Evolutionary conservation across 2,797 vertebrate genomes (phyloP).

Genomic region (Cuculus canorus): DNA sequence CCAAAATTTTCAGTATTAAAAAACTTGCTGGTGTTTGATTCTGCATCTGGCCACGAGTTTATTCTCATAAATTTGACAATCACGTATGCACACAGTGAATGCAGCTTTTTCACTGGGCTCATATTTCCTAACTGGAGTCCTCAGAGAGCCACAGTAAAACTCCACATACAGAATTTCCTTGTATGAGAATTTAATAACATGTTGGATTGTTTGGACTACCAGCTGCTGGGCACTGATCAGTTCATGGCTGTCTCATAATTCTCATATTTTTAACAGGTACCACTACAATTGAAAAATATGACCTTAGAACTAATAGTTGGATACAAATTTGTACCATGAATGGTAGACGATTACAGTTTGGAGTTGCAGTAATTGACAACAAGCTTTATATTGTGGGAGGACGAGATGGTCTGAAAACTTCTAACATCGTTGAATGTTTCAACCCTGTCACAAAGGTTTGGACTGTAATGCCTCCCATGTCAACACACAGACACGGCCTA

Average conservation of each 20-base stretch:
- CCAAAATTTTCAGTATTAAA: neutral
- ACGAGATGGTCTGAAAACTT: slow-evolving; percentile 95
- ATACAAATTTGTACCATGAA: slow-evolving; percentile 92
- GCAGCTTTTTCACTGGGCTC: neutral
- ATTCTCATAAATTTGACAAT: neutral
- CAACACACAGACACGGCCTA: slow-evolving; percentile 95
- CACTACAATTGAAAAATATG: slow-evolving; percentile 95
- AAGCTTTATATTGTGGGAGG: slow-evolving; percentile 96
- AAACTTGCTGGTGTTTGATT: neutral
- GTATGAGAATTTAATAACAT: rapidly evolving
- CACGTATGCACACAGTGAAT: rapidly evolving
- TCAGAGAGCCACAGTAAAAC: neutral
- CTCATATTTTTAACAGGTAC: slow-evolving; percentile 79
- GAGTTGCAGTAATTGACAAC: slow-evolving; percentile 95
- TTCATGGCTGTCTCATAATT: neutral
- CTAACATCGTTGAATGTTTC: slow-evolving; percentile 96
- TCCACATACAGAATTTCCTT: neutral
- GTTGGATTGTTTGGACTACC: neutral
- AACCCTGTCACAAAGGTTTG: slow-evolving; percentile 91
- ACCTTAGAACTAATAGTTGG: slow-evolving; percentile 95
- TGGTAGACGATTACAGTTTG: slow-evolving; percentile 92
- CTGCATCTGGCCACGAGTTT: neutral
- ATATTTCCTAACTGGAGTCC: neutral
- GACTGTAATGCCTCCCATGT: slow-evolving; percentile 98
- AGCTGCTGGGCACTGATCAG: neutral